These are phyloP conservation scores for Epinephelus lanceolatus DNA, from an alignment of 2,113 vertebrate species.

Conservation along the genomic window DNA sequence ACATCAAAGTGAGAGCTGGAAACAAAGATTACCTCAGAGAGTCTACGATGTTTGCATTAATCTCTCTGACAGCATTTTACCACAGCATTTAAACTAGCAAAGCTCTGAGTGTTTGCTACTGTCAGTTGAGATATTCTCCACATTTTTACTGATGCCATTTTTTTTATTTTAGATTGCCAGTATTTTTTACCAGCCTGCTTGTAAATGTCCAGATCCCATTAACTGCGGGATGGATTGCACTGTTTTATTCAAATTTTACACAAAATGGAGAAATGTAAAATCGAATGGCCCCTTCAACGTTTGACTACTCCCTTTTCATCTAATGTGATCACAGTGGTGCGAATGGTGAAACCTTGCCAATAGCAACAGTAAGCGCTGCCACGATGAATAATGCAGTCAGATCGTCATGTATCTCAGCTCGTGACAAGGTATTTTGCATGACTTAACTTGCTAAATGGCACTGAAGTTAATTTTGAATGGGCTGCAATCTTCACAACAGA, in stretches of 20 bases:
- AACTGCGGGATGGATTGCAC: constrained; percentile 19
- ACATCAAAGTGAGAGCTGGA: constrained; percentile 72
- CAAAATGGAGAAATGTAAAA: constrained; percentile 20
- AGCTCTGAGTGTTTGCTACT: constrained; percentile 26
- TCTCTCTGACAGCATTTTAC: constrained; percentile 48
- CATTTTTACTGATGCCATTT: constrained; percentile 6
- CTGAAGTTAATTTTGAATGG: constrained; percentile 31
- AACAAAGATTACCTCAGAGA: constrained; percentile 67
- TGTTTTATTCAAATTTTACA: constrained; percentile 32
- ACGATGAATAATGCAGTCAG: constrained; percentile 52
- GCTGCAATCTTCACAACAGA: background rate
- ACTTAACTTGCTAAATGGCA: constrained; percentile 23
- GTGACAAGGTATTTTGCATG: constrained; percentile 22
- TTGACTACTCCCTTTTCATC: constrained; percentile 15
- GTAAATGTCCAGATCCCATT: constrained; percentile 48
- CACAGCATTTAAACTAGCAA: constrained; percentile 33
- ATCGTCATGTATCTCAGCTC: constrained; percentile 33
- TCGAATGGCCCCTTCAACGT: background rate
- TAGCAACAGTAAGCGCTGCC: constrained; percentile 8
- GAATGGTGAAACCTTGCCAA: constrained; percentile 26
- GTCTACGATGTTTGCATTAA: constrained; percentile 57
- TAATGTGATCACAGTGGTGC: background rate
- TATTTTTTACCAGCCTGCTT: background rate
- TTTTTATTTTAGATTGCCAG: constrained; percentile 1
- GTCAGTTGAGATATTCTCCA: constrained; percentile 16